Conservation (phyloP, 2,888 invertebrate species). For the Tinea pellionella region DNA sequence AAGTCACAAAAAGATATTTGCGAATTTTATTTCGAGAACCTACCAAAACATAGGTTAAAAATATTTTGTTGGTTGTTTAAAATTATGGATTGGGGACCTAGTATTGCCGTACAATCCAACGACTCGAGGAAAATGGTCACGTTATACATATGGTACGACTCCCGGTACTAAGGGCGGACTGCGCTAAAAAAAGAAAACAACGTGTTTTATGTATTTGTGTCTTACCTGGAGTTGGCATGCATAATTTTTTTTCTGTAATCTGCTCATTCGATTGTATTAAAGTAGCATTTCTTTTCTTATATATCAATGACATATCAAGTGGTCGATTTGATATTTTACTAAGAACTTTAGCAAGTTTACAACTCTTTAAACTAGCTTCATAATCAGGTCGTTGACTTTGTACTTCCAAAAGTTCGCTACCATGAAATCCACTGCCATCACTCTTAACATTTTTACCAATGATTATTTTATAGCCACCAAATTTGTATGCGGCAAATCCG, state of each 20-base stretch:
- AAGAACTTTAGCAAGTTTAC: constrained; percentile 28
- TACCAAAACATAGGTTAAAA: too few species aligned
- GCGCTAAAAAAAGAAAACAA: too few species aligned
- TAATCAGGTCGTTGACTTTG: constrained; percentile 19
- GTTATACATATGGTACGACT: too few species aligned
- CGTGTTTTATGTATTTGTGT: too few species aligned
- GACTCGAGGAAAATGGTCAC: too few species aligned
- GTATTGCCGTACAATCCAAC: too few species aligned
- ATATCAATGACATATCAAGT: constrained; percentile 24
- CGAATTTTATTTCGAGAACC: too few species aligned
- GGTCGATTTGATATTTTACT: constrained; percentile 26
- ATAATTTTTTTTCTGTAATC: constrained; percentile 17
- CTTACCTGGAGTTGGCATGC: constrained; percentile 32
- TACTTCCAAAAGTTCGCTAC: not conserved
- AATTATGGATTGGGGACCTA: too few species aligned
- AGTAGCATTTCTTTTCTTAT: constrained; percentile 24
- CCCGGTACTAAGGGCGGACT: too few species aligned
- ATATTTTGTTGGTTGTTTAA: too few species aligned
- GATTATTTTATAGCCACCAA: constrained; percentile 25
- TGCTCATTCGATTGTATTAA: not conserved
- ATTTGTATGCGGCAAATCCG: constrained; percentile 41
- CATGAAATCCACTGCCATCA: not conserved
- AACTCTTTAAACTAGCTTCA: constrained; percentile 27
- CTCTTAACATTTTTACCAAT: not conserved
- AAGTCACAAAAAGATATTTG: too few species aligned